phyloP scores from a whole-genome alignment of 2,888 invertebrate genomes.

The Dynastes grantii region DNA sequence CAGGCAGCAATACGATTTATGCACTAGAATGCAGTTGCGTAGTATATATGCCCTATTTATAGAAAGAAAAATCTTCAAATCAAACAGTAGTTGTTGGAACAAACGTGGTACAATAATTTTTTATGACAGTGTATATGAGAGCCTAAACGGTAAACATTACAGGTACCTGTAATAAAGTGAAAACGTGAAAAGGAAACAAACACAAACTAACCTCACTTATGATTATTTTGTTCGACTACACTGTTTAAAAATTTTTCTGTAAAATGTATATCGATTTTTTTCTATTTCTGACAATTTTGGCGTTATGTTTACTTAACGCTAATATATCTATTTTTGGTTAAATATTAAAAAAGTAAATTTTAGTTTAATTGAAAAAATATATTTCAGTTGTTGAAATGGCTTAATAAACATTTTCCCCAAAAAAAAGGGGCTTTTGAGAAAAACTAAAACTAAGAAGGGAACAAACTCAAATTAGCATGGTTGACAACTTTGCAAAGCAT shows the following conservation, averaged over 20 bases:
- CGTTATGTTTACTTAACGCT: slow-evolving; percentile 71
- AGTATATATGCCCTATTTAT: no score
- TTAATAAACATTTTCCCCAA: slow-evolving; percentile 69
- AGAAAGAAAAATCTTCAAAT: no score
- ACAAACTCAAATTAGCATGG: slow-evolving; percentile 73
- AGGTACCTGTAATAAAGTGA: neutral
- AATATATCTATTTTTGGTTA: slow-evolving; percentile 71
- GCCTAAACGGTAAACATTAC: neutral
- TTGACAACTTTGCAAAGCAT: slow-evolving; percentile 76
- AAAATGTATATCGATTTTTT: slow-evolving; percentile 56
- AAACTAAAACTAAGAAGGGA: slow-evolving; percentile 70
- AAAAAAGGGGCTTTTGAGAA: no score
- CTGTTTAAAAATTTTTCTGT: neutral
- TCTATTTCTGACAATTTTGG: slow-evolving; percentile 70
- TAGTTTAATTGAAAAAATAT: neutral
- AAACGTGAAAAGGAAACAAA: neutral
- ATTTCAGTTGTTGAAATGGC: slow-evolving; percentile 72
- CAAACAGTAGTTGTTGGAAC: no score
- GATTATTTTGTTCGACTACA: neutral
- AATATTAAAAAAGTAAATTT: no score
- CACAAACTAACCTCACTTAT: neutral
- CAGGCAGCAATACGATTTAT: no score
- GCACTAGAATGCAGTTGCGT: no score
- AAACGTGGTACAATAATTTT: no score
- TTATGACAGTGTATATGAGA: neutral